Percentiles rank a stretch among this genome's conserved stretches.
Conservation (phyloP, 1,140 invertebrate species). For the Pentalonia nigronervosa region DNA sequence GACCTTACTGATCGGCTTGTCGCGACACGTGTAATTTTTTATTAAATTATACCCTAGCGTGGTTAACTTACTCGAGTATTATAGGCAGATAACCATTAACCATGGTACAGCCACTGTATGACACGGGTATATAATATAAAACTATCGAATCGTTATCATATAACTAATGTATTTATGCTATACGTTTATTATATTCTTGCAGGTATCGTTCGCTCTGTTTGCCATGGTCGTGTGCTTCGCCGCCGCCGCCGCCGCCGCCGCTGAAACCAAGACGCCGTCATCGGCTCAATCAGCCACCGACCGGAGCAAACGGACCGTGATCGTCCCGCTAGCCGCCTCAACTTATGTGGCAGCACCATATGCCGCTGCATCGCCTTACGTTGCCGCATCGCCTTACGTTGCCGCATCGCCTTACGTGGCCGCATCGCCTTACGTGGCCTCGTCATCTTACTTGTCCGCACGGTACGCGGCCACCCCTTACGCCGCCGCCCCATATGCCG, state of each 20-base stretch:
- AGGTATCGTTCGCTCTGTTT: conserved; percentile 11
- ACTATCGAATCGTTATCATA: too few species aligned
- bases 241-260: conserved; percentile 5
- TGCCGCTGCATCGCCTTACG: too few species aligned
- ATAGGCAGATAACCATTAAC: too few species aligned
- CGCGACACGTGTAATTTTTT: too few species aligned
- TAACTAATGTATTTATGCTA: background rate
- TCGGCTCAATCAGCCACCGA: background rate
- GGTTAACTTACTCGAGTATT: too few species aligned
- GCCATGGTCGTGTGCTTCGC: conserved; percentile 24
- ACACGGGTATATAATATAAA: too few species aligned
- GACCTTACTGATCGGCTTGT: too few species aligned
- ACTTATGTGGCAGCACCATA: background rate
- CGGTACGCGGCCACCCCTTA: background rate
- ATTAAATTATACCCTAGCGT: background rate
- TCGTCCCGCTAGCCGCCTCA: background rate
- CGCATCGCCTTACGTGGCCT: background rate
- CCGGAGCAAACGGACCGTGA: background rate
- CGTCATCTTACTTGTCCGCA: background rate
- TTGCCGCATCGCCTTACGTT: background rate
- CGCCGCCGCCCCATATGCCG: conserved; percentile 6
- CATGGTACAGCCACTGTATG: too few species aligned
- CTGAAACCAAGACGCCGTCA: background rate
- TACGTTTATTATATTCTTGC: background rate
- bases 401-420: background rate